Percentiles rank a stretch among this genome's conserved stretches.
Conservation (phyloP, 2,113 vertebrate species). For the Guaruba guarouba region DNA sequence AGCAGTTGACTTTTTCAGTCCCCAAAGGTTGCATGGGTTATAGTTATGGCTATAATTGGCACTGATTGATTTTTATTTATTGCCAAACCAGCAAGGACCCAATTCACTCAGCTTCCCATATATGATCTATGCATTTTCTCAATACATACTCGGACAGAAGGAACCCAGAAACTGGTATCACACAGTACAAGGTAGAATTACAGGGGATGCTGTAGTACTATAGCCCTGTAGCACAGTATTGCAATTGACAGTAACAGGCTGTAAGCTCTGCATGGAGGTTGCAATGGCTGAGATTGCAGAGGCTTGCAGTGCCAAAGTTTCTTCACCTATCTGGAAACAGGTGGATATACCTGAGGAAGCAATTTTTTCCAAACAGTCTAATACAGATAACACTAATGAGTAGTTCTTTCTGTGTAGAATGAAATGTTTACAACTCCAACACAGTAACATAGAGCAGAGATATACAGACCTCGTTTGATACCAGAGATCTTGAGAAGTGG, state of each 20-base stretch:
- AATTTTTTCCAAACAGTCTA: neutral
- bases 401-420: neutral
- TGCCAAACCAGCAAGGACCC: neutral
- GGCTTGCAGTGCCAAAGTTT: neutral
- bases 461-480: neutral
- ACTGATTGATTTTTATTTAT: neutral
- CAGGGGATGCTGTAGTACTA: neutral
- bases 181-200: neutral
- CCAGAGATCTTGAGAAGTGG: neutral
- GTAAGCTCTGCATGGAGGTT: neutral
- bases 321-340: neutral
- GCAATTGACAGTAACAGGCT: neutral
- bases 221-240: neutral
- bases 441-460: neutral
- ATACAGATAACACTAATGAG: neutral
- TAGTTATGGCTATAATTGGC: neutral
- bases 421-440: neutral
- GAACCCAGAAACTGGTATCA: neutral
- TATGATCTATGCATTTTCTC: neutral
- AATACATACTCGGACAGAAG: fast-evolving
- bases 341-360: neutral
- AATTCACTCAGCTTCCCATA: neutral
- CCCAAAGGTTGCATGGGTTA: fast-evolving
- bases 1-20: neutral
- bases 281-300: neutral